A percentile compares a stretch with the other conserved stretches of the same genome.
Conservation (phyloP, 2,113 vertebrate genomes). For the Saccopteryx bilineata region DNA sequence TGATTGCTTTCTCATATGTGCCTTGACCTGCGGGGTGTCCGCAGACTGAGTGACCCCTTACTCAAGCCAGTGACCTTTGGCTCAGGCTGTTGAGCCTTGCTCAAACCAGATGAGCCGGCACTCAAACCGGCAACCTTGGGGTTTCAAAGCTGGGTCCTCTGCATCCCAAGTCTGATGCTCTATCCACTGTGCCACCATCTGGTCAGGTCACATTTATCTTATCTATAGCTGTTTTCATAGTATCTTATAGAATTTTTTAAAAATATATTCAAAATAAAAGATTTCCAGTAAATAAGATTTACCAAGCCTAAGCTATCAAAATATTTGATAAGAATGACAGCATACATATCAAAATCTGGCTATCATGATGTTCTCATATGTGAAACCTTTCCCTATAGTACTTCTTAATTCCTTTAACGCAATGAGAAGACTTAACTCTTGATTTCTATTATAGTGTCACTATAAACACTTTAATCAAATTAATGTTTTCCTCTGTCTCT, state of each 20-base stretch:
- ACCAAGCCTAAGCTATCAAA: not conserved
- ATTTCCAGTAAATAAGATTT: not conserved
- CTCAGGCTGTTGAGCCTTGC: no score
- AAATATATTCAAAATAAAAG: not conserved
- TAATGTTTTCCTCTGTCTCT: not conserved
- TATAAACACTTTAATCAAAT: conserved; percentile 32
- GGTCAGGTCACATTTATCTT: not conserved
- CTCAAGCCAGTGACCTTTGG: no score
- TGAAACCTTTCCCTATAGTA: not conserved
- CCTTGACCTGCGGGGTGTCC: no score
- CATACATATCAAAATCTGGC: not conserved
- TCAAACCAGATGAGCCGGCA: no score
- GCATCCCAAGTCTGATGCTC: no score
- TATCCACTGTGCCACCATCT: no score
- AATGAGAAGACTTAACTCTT: not conserved
- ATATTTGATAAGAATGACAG: not conserved
- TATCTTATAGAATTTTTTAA: not conserved
- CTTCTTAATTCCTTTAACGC: conserved; percentile 8
- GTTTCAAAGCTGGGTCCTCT: no score
- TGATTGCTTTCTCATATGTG: no score
- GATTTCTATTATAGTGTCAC: not conserved
- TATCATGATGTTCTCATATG: not conserved
- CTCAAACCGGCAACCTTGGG: no score
- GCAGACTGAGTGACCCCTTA: no score
- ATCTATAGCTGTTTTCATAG: not conserved